Evolutionary conservation across 2,113 vertebrate species (phyloP).

Genomic region (Nettapus auritus): DNA sequence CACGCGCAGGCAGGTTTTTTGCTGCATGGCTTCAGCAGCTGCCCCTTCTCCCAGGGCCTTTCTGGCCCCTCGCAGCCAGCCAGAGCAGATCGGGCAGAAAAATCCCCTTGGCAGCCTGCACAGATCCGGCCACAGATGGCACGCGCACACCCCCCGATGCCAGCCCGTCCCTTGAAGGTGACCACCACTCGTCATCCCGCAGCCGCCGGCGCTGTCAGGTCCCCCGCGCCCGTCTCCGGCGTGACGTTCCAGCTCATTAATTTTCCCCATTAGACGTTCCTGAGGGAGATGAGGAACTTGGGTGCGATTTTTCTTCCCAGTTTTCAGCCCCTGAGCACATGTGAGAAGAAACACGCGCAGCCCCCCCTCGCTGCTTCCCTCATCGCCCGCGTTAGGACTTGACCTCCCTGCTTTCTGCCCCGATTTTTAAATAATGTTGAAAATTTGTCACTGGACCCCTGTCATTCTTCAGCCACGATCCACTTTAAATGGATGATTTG

Average conservation of each 20-base stretch:
- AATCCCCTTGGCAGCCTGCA: not conserved
- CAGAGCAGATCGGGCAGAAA: not conserved
- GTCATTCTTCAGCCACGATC: slow-evolving; percentile 27
- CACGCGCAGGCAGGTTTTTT: fast-evolving
- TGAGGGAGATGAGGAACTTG: not conserved
- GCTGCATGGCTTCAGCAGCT: not conserved
- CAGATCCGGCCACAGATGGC: not conserved
- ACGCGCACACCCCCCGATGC: fast-evolving
- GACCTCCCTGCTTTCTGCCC: slow-evolving; percentile 15
- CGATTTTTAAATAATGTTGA: slow-evolving; percentile 21
- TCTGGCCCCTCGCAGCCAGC: not conserved
- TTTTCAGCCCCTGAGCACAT: slow-evolving; percentile 5
- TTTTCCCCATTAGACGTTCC: slow-evolving; percentile 9
- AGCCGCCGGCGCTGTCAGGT: fast-evolving
- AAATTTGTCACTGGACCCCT: slow-evolving; percentile 36
- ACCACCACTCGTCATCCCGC: not conserved
- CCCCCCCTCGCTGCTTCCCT: not conserved
- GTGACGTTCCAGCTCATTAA: slow-evolving; percentile 21
- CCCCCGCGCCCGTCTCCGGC: fast-evolving
- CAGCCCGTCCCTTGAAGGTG: not conserved
- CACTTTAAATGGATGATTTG: not conserved
- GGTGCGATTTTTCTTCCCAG: not conserved
- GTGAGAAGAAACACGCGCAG: not conserved
- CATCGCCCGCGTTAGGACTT: not conserved
- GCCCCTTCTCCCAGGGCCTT: not conserved